These are phyloP conservation scores for Chymomyza amoena DNA, from an alignment of 2,888 invertebrate species.

Conservation along the genomic window DNA sequence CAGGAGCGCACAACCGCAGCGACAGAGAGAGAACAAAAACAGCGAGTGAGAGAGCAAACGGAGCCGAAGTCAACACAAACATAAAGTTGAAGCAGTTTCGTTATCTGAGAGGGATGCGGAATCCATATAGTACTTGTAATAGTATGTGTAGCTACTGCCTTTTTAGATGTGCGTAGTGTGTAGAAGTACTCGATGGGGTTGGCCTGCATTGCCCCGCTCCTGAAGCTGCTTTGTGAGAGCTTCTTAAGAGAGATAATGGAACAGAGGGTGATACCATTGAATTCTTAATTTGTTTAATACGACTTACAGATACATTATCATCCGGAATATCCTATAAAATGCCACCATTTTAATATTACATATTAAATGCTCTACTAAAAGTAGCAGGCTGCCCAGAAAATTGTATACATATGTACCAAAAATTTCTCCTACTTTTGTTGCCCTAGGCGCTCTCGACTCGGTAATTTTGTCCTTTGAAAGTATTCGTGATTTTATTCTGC, in stretches of 20 bases:
- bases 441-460: not conserved
- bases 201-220: not conserved
- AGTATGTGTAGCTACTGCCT: not conserved
- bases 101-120: not conserved
- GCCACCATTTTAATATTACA: not conserved
- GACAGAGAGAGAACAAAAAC: constrained; percentile 28
- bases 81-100: not conserved
- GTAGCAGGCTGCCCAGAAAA: not conserved
- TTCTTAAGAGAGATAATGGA: not conserved
- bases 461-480: not conserved
- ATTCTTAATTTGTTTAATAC: not conserved
- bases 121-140: not conserved
- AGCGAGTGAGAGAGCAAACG: constrained; percentile 16
- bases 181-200: constrained; percentile 30
- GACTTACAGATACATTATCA: not conserved
- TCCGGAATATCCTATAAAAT: not conserved
- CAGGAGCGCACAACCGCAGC: constrained; percentile 25
- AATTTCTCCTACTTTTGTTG: constrained; percentile 6
- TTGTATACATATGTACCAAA: not conserved
- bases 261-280: not conserved
- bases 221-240: not conserved
- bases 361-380: not conserved
- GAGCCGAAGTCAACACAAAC: constrained; percentile 2
- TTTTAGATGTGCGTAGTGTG: constrained; percentile 41
- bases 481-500: constrained; percentile 1